Percentiles rank a stretch among this genome's conserved stretches.
These are phyloP conservation scores for Esox masquinongy DNA, from an alignment of 2,797 vertebrate genomes.

Conservation along the genomic window DNA sequence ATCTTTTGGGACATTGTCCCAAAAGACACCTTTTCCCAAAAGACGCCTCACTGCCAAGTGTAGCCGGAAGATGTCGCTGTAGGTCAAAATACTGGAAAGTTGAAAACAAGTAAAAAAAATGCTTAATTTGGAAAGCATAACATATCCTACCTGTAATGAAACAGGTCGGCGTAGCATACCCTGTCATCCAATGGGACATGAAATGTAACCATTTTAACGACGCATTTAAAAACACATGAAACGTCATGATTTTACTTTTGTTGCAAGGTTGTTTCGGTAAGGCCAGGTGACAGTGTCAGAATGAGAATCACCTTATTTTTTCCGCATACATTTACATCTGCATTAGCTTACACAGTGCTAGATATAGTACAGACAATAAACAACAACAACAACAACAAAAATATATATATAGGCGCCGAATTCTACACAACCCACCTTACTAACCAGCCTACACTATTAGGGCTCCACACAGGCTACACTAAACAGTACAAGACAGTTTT, in stretches of 20 bases:
- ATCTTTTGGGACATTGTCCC: background rate
- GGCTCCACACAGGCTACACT: too few relatives aligned
- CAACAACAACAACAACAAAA: background rate
- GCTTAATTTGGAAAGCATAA: background rate
- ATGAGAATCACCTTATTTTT: too few relatives aligned
- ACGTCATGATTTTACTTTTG: too few relatives aligned
- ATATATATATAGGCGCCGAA: background rate
- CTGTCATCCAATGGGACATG: background rate
- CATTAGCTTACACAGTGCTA: too few relatives aligned
- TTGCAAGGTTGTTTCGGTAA: too few relatives aligned
- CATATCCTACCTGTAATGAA: background rate
- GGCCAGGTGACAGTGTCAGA: too few relatives aligned
- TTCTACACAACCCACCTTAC: background rate
- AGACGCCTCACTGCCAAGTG: too few relatives aligned
- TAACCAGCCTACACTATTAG: too few relatives aligned
- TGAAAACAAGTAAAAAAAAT: conserved; percentile 41
- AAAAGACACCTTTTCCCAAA: background rate
- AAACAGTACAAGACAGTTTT: too few relatives aligned
- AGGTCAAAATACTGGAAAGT: conserved; percentile 17
- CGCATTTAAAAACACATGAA: too few relatives aligned
- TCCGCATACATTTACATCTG: too few relatives aligned
- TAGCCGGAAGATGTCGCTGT: conserved; percentile 50
- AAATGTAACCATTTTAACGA: background rate
- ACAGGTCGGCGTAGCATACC: background rate
- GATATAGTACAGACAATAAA: too few relatives aligned